Base-by-base conservation (phyloP, 1,140 invertebrate genomes). In the Leptinotarsa texana region DNA sequence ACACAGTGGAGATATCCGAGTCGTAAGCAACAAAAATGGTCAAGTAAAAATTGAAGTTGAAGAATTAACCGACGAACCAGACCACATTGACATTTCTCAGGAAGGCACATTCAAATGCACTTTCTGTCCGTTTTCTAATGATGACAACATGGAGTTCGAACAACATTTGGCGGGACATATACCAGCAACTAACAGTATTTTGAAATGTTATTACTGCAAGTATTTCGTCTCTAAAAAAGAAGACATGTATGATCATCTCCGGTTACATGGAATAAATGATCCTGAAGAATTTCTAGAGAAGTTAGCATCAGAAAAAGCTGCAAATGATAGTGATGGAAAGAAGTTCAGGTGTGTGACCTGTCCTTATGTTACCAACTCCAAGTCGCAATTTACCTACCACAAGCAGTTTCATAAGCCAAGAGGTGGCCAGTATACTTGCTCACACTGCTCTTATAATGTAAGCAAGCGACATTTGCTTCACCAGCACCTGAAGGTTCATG, bases 321-420 rank as follows among this genome's bases (percentile, higher is more conserved):
- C 33, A 17, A 77, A 76, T 42, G 76, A 76, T 65, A 74, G 77
- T n/a, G 57, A 77, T 51, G 84, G 84, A 2, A 91, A 90, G 80
- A 87, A 91, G 73, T 92, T 93, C 82, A 89, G 89, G 80, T 95
- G 93, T 80, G 87, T 88, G 0, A 87, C 89, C 62, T 95, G 94
- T 84, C 93, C 94, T 0, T 95, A 94, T 83, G 92, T 92, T 74
- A 93, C 92, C 33, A 93, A 94, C 81, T 94, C 92, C 82, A 94
- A 94, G 84, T 93, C 93, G 62, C 94, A 96, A 82, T 94, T 92
- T 80, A 89, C 93, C 77, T 94, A 95, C 83, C 94, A 96, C 79
- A 92, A 93, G 78, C 93, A 96, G 83, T 93, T 96, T 81, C 94
- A 96, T 82, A 89, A 92, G 61, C 89, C 92, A 6, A 89, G 90